Evolutionary conservation across 1,140 invertebrate species (phyloP).

Genomic region (Drosophila athabasca): DNA sequence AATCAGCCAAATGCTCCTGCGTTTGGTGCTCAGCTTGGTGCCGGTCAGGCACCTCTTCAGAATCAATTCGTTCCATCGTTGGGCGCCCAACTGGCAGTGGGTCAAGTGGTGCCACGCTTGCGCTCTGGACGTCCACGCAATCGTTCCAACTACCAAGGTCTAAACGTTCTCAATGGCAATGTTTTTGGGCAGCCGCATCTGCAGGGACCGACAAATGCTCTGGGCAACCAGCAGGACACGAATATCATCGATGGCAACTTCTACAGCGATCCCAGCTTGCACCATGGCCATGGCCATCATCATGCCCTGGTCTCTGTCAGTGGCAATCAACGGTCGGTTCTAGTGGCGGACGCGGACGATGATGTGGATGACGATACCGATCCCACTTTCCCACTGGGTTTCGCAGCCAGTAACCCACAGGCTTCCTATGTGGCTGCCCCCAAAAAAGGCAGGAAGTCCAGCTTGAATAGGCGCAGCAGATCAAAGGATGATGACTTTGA

Average conservation of each 20-base stretch:
- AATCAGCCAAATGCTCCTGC: neutral
- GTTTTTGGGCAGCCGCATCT: constrained; percentile 62
- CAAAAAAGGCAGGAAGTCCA: constrained; percentile 3
- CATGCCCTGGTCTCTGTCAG: constrained; percentile 31
- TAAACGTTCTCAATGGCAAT: constrained; percentile 63
- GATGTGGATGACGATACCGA: constrained; percentile 51
- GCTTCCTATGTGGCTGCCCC: constrained; percentile 39
- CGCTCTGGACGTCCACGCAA: constrained; percentile 46
- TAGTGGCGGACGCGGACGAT: constrained; percentile 52
- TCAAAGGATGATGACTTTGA: constrained; percentile 15
- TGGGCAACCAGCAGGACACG: constrained; percentile 70
- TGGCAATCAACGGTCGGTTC: constrained; percentile 47
- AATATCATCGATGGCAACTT: constrained; percentile 73
- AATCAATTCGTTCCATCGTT: constrained; percentile 19
- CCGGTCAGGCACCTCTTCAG: constrained; percentile 11
- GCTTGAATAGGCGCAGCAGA: constrained; percentile 6
- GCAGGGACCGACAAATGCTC: constrained; percentile 42
- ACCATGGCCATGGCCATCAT: constrained; percentile 27
- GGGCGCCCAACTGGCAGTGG: constrained; percentile 33
- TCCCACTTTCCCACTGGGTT: constrained; percentile 32
- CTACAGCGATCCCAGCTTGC: constrained; percentile 41
- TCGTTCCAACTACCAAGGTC: constrained; percentile 70
- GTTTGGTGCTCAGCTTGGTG: constrained; percentile 19
- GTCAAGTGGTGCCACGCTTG: constrained; percentile 22
- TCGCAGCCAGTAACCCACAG: constrained; percentile 47